Evolutionary conservation across 1,140 invertebrate species (phyloP).

Genomic region (Danaus melanippus): DNA sequence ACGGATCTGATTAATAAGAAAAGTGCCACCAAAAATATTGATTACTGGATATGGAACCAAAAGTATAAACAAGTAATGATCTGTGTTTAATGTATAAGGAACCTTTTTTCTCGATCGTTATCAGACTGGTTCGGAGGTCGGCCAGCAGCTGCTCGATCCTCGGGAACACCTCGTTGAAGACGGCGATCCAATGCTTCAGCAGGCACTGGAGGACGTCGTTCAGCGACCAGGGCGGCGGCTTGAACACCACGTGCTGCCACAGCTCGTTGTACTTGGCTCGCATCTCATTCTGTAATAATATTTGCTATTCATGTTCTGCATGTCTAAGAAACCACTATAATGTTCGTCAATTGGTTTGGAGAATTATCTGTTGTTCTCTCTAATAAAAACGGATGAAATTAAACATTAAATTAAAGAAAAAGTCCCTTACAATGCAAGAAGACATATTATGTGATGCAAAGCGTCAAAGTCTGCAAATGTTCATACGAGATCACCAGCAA

Average conservation of each 20-base stretch:
- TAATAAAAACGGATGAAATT: background rate
- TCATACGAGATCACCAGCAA: no score
- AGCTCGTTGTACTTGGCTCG: conserved; percentile 54
- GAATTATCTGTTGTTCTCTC: no score
- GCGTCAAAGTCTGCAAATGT: no score
- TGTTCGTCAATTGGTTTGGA: no score
- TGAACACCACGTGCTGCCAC: conserved; percentile 53
- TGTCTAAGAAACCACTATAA: no score
- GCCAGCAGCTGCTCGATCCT: conserved; percentile 48
- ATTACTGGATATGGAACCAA: background rate
- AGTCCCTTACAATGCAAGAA: no score
- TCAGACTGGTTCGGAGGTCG: conserved; percentile 35
- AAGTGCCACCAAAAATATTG: background rate
- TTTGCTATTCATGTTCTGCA: no score
- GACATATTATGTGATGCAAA: no score
- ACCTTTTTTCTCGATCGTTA: conserved; percentile 44
- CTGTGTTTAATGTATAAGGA: background rate
- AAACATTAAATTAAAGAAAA: background rate
- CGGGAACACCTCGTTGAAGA: conserved; percentile 60
- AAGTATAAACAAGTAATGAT: background rate
- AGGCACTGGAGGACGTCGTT: conserved; percentile 49
- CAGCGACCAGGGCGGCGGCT: conserved; percentile 51
- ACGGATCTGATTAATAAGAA: background rate
- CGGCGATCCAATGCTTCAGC: conserved; percentile 60
- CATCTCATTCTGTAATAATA: conserved; percentile 54